Base-by-base conservation (phyloP, 2,113 vertebrate species). In the Capra hircus region DNA sequence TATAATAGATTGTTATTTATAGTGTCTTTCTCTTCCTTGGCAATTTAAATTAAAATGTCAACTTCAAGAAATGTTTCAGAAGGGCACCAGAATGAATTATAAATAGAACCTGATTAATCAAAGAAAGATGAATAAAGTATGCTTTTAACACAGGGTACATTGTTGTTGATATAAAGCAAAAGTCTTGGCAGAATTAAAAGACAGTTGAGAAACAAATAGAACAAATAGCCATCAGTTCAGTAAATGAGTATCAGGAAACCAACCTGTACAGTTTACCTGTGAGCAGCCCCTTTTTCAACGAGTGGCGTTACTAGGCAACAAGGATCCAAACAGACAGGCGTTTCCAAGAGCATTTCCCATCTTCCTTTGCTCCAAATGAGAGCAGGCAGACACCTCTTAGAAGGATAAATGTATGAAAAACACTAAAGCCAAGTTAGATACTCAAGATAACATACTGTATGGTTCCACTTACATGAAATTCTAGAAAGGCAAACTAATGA, bases 41-140 rank as follows among this genome's bases (percentile, higher is more conserved):
- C 67, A 71, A 89, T 45, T 55, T 77, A 64, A 93, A 90, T 60
- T 43, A 95, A 95, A 94, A 91, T 12, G 81, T 94, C 95, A 89
- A 2, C 48, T 43, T 36, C 33, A 86, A 92, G 82, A 94, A 94
- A 45, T 78, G 40, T 97, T 83, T 83, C 85, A 88, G 90, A 90
- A 82, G 94, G 21, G 10, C 85, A 7, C 30, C 23, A 25, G 59
- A 88, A 82, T 33, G 45, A 64, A 17, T 40, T 59, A 16, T 62
- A 55, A 88, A 87, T 57, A 91, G 28, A 64, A 62, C 71, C 45
- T 19, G 57, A 67, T 60, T 91, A 19, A 64, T 78, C 36, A 12
- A 33, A 91, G 36, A 6, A 71, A 23, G 90, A 74, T 9, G 88
- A 88, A 60, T 33, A 50, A 59, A 82, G n/a, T 3, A 8, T 14